These are phyloP conservation scores for Drosophila saltans DNA, from an alignment of 1,140 invertebrate species.

Conservation along the genomic window DNA sequence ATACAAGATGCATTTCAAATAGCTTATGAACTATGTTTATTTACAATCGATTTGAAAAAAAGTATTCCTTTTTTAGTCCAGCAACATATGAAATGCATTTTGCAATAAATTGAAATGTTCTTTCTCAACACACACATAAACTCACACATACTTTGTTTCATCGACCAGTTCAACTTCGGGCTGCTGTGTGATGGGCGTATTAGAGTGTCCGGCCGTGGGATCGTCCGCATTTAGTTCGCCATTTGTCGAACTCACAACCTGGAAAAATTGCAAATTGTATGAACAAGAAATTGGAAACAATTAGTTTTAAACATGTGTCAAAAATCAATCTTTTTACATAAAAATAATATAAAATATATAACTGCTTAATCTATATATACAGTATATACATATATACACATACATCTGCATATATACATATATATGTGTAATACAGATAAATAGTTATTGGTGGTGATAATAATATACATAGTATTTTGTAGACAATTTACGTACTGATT, in stretches of 20 bases:
- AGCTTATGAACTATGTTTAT: no score
- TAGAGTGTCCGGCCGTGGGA: slow-evolving; percentile 97
- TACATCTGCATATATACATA: slow-evolving; percentile 5
- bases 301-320: slow-evolving; percentile 7
- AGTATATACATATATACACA: slow-evolving; percentile 24
- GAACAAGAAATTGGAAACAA: slow-evolving; percentile 14
- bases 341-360: slow-evolving; percentile 69
- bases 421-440: not conserved
- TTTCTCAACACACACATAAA: slow-evolving; percentile 35
- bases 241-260: slow-evolving; percentile 99
- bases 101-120: not conserved
- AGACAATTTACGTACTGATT: slow-evolving; percentile 44
- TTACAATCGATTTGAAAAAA: no score
- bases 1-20: not conserved
- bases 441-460: slow-evolving; percentile 43
- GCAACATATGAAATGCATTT: not conserved
- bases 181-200: slow-evolving; percentile 96
- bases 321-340: slow-evolving; percentile 48
- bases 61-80: no score
- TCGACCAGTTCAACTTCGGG: slow-evolving; percentile 95
- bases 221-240: slow-evolving; percentile 97
- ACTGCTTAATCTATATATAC: slow-evolving; percentile 27
- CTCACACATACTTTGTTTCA: slow-evolving; percentile 92
- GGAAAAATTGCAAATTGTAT: slow-evolving; percentile 78
- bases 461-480: slow-evolving; percentile 39